Percentiles rank a stretch among this genome's conserved stretches.
Conservation (phyloP, 2,113 vertebrate genomes). For the Mesembrinibis cayennensis region DNA sequence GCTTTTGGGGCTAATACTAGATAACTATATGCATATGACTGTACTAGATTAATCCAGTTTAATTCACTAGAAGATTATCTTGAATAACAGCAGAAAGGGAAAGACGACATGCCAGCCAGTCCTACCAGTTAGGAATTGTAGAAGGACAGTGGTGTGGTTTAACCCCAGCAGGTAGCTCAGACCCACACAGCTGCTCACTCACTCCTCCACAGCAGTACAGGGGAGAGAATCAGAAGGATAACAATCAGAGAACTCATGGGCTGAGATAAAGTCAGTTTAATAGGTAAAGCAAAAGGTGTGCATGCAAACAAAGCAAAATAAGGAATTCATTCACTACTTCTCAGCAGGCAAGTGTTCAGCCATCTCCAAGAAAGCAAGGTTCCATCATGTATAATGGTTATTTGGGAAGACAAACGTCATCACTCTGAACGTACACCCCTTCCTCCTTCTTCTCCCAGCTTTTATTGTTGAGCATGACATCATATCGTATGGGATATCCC, state of each 20-base stretch:
- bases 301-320: neutral
- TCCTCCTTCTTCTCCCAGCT: neutral
- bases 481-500: neutral
- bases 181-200: neutral
- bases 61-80: neutral
- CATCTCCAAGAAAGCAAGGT: neutral
- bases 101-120: neutral
- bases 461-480: neutral
- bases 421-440: fast-evolving
- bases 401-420: neutral
- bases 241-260: neutral
- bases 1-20: neutral
- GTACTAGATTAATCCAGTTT: neutral
- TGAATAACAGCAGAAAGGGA: neutral
- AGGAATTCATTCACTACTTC: neutral
- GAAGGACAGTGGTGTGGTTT: neutral
- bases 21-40: neutral
- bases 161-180: neutral
- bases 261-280: neutral
- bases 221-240: neutral
- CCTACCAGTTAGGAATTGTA: neutral
- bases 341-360: neutral
- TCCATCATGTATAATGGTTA: fast-evolving
- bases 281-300: fast-evolving
- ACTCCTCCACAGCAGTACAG: neutral